Evolutionary conservation across 2,113 vertebrate species (phyloP).

Genomic region (Potamarius usumacintae): DNA sequence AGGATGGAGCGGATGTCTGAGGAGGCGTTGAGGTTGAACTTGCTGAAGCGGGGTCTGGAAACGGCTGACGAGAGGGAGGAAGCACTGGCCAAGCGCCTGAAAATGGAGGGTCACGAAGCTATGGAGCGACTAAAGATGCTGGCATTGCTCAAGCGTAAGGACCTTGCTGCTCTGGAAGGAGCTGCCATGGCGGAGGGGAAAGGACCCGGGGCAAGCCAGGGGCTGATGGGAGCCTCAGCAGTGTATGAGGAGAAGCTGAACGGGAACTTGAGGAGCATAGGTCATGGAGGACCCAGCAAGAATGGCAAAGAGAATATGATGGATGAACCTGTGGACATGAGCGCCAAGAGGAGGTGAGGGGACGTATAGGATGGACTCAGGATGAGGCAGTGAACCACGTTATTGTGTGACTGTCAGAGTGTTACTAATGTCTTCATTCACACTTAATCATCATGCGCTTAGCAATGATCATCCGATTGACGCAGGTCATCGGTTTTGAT

Average conservation of each 20-base stretch:
- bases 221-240: constrained; percentile 61
- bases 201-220: constrained; percentile 68
- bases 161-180: constrained; percentile 83
- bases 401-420: background rate
- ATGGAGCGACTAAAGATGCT: constrained; percentile 98
- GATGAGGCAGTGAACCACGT: background rate
- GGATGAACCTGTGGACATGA: constrained; percentile 98
- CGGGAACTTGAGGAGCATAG: constrained; percentile 70
- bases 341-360: constrained; percentile 86
- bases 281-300: constrained; percentile 80
- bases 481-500: background rate
- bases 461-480: background rate
- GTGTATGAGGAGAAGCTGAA: constrained; percentile 77
- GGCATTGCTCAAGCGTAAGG: constrained; percentile 92
- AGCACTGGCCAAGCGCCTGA: constrained; percentile 88
- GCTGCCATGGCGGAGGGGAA: constrained; percentile 64
- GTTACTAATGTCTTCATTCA: background rate
- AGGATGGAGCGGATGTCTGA: constrained; percentile 98
- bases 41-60: constrained; percentile 90
- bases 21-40: constrained; percentile 90
- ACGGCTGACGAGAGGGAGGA: constrained; percentile 88
- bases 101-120: constrained; percentile 97
- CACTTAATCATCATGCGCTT: background rate
- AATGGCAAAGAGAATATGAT: constrained; percentile 93
- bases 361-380: background rate